Evolutionary conservation across 2,797 vertebrate genomes (phyloP), one percentile per base, ranked within the genome.

Genomic region (Lateolabrax maculatus): DNA sequence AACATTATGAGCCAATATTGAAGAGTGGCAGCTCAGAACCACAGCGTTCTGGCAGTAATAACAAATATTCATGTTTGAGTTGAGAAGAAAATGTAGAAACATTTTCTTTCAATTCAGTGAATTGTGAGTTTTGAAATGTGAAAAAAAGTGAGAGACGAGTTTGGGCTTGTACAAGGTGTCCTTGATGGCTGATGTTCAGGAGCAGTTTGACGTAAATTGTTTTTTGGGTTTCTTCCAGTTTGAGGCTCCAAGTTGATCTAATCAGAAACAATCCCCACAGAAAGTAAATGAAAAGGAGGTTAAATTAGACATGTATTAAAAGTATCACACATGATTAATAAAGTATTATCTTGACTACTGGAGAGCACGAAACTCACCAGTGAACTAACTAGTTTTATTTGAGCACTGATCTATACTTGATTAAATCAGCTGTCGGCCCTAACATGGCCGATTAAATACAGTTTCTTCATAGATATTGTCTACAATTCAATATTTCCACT

Each of bases 21-120:
- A 36, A 39, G 55, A 78, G 34, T 16, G 16, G n/a, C 29, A 53
- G 67, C 57, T 69, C 18, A 8, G 62, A 75, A 71, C 63, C 49
- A 16, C 69, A 57, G 66, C 1, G 19, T 1, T 61, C 63, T 72
- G 57, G 56, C 27, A 60, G 10, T 0, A 6, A 34, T 41, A n/a
- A 63, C n/a, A 71, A 41, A 62, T 31, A 23, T 29, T 53, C 34
- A 43, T 56, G 66, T 77, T 58, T 0, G 2, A 63, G 19, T 52
- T 44, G 8, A 36, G 43, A 60, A 23, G 58, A 66, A 71, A 51
- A 70, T 72, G 16, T 27, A 36, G 52, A 41, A 49, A 63, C 46
- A 1, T 9, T 15, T 53, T 39, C 3, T 58, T 43, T 52, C 8
- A 67, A 11, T 29, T 71, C 18, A 29, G 21, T 10, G 46, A 37